Evolutionary conservation across 2,113 vertebrate species (phyloP).

Genomic region (Nerophis ophidion): DNA sequence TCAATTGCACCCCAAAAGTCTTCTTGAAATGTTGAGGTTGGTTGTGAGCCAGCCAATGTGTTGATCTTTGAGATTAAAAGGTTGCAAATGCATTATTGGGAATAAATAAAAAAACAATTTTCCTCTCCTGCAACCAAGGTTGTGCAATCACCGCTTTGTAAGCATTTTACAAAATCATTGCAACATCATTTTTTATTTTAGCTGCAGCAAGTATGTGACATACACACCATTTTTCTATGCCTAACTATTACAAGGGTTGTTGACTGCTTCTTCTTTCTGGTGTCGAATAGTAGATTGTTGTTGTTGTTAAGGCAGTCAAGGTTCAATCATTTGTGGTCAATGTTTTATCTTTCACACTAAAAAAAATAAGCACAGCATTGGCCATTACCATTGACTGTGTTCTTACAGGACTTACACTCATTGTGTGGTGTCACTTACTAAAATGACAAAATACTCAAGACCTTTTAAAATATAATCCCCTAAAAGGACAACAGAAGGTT

Average conservation of each 20-base stretch:
- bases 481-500: not conserved
- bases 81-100: not conserved
- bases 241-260: not conserved
- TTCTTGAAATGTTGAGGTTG: not conserved
- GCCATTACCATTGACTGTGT: slow-evolving; percentile 2
- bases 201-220: not conserved
- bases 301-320: slow-evolving; percentile 13
- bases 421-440: not conserved
- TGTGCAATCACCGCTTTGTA: slow-evolving; percentile 4
- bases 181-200: slow-evolving; percentile 13
- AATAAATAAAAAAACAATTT: not conserved
- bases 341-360: slow-evolving; percentile 27
- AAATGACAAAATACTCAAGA: too few relatives aligned
- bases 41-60: not conserved
- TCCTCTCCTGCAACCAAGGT: not conserved
- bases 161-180: slow-evolving; percentile 18
- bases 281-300: not conserved
- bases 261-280: not conserved
- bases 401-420: not conserved
- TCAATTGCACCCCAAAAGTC: not conserved
- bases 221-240: slow-evolving; percentile 1
- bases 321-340: slow-evolving; percentile 14
- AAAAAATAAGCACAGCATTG: slow-evolving; percentile 8
- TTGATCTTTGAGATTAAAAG: not conserved
- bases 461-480: not conserved